These are phyloP conservation scores for Olivierus martensii DNA, from an alignment of 1,140 invertebrate species.

Conservation along the genomic window DNA sequence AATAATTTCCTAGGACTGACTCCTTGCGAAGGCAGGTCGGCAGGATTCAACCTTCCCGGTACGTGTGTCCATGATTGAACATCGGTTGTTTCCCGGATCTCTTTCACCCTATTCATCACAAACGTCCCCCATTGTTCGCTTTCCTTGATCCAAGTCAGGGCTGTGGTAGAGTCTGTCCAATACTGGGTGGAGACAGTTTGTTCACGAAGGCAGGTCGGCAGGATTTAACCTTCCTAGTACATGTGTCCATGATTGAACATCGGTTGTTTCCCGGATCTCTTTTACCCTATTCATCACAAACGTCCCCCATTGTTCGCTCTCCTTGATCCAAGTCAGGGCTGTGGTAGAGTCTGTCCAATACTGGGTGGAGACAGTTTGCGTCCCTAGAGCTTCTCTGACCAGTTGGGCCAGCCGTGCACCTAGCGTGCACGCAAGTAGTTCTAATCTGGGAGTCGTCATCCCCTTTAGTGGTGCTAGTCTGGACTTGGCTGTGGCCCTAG, in stretches of 20 bases:
- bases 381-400: background rate
- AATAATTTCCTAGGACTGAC: background rate
- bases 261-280: background rate
- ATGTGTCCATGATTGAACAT: background rate
- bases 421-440: slow-evolving; percentile 2
- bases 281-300: slow-evolving; percentile 1
- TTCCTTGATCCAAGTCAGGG: background rate
- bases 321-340: background rate
- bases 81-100: background rate
- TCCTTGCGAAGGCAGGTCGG: background rate
- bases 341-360: slow-evolving; percentile 8
- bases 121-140: background rate
- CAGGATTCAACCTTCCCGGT: background rate
- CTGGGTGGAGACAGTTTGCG: background rate
- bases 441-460: background rate
- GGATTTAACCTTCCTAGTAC: background rate
- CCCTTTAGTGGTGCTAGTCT: background rate
- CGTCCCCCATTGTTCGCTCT: background rate
- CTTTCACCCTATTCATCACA: background rate
- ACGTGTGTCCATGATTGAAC: background rate
- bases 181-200: background rate
- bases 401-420: background rate
- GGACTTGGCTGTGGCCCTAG: too few relatives aligned
- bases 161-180: slow-evolving; percentile 6
- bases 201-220: background rate